These are phyloP conservation scores for Emydura subglobosa DNA, from an alignment of 2,113 vertebrate genomes.

Conservation along the genomic window DNA sequence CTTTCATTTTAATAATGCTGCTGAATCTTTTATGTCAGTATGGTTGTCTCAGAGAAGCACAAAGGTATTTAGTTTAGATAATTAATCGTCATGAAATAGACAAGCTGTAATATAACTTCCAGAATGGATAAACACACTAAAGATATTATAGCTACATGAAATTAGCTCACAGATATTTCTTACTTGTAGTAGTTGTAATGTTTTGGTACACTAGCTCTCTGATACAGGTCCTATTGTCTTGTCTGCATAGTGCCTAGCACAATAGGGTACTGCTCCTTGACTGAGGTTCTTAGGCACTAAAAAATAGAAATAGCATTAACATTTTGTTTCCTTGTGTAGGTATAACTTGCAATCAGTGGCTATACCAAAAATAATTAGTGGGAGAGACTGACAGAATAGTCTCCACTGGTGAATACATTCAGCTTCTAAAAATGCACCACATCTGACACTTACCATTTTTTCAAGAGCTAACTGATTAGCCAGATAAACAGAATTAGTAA, in stretches of 20 bases:
- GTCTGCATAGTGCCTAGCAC: neutral
- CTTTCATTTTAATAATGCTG: neutral
- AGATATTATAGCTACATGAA: neutral
- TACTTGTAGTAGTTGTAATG: neutral
- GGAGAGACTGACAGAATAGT: neutral
- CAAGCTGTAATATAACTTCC: neutral
- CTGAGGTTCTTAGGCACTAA: neutral
- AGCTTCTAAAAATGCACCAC: rapidly evolving
- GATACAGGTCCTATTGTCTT: neutral
- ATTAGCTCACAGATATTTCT: neutral
- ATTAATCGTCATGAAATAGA: neutral
- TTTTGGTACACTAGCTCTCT: neutral
- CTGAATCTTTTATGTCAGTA: neutral
- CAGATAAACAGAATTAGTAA: neutral
- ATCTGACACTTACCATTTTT: neutral
- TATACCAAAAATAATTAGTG: neutral
- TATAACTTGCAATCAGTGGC: neutral
- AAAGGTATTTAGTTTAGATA: neutral
- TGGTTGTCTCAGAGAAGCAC: neutral
- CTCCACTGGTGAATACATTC: neutral
- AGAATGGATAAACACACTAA: neutral
- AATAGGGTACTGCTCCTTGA: neutral
- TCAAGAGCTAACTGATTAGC: neutral
- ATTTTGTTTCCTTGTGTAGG: neutral
- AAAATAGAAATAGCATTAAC: neutral